A percentile compares a stretch with the other conserved stretches of the same genome.
Conservation (phyloP, 2,113 vertebrate species). For the Myxocyprinus asiaticus region DNA sequence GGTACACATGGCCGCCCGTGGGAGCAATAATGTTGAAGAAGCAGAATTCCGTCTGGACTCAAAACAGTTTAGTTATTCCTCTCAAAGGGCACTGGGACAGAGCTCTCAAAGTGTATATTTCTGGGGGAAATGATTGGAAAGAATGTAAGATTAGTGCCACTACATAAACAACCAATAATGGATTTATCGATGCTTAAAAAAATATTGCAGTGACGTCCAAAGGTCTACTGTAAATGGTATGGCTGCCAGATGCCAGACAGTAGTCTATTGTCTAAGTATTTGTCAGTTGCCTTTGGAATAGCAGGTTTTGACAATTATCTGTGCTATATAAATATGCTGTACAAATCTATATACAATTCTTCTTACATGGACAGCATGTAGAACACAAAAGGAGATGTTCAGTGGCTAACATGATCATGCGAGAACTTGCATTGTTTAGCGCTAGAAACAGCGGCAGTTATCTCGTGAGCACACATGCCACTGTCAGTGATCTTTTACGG, state of each 20-base stretch:
- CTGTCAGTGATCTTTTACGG: too few species aligned
- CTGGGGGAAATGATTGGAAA: slow-evolving; percentile 13
- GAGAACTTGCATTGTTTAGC: too few species aligned
- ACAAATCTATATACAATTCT: neutral
- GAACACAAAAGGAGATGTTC: too few species aligned
- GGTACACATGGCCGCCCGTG: neutral
- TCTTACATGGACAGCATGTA: neutral
- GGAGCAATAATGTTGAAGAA: slow-evolving; percentile 38
- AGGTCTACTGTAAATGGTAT: neutral
- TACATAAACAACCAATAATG: slow-evolving; percentile 10
- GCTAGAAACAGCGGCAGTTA: too few species aligned
- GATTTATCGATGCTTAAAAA: neutral
- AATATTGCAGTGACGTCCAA: neutral
- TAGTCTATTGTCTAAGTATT: neutral
- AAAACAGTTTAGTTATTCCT: slow-evolving; percentile 16
- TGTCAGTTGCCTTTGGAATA: neutral
- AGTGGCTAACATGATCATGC: too few species aligned
- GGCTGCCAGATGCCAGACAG: neutral
- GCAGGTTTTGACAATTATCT: neutral
- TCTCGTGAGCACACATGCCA: too few species aligned
- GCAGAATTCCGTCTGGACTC: slow-evolving; percentile 6
- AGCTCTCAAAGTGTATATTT: slow-evolving; percentile 9
- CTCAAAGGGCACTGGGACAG: neutral
- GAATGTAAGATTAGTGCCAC: neutral
- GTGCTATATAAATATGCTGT: neutral